Conservation (phyloP, 2,888 invertebrate species). For the Amphipyra berbera region DNA sequence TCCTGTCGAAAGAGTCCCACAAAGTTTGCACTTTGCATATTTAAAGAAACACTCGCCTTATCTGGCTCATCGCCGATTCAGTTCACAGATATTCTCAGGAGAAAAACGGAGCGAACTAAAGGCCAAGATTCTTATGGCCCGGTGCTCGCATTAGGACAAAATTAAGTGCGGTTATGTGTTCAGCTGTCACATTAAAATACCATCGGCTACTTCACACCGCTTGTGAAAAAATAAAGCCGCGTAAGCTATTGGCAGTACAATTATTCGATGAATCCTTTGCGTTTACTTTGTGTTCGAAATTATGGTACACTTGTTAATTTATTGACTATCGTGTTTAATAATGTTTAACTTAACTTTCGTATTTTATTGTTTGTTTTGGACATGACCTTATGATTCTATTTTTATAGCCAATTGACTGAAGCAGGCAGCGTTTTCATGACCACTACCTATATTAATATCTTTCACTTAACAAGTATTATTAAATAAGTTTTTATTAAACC, state of each 20-base stretch:
- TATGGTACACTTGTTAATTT: slow-evolving; percentile 66
- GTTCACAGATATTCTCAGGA: slow-evolving; percentile 81
- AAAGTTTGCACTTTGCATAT: slow-evolving; percentile 89
- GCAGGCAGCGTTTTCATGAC: slow-evolving; percentile 13
- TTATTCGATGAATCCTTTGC: slow-evolving; percentile 80
- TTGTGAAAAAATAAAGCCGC: slow-evolving; percentile 75
- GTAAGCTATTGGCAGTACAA: slow-evolving; percentile 80
- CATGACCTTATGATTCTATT: slow-evolving; percentile 21
- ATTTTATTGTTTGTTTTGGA: slow-evolving; percentile 32
- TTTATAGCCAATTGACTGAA: slow-evolving; percentile 25
- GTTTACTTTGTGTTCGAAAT: slow-evolving; percentile 71
- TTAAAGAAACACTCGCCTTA: slow-evolving; percentile 87
- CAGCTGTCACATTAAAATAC: slow-evolving; percentile 88
- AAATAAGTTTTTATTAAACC: slow-evolving; percentile 1
- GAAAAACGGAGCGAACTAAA: slow-evolving; percentile 80
- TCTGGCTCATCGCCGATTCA: slow-evolving; percentile 86
- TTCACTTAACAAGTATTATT: slow-evolving; percentile 9
- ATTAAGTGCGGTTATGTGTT: slow-evolving; percentile 89
- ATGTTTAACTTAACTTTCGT: slow-evolving; percentile 30
- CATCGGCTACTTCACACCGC: slow-evolving; percentile 81
- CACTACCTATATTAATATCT: slow-evolving; percentile 11
- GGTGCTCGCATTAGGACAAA: slow-evolving; percentile 86
- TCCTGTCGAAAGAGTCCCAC: slow-evolving; percentile 83
- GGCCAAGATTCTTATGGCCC: slow-evolving; percentile 77
- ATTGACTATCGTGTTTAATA: slow-evolving; percentile 55